Conservation (phyloP, 1,140 invertebrate genomes). For the Pseudomyrmex pallidus region DNA sequence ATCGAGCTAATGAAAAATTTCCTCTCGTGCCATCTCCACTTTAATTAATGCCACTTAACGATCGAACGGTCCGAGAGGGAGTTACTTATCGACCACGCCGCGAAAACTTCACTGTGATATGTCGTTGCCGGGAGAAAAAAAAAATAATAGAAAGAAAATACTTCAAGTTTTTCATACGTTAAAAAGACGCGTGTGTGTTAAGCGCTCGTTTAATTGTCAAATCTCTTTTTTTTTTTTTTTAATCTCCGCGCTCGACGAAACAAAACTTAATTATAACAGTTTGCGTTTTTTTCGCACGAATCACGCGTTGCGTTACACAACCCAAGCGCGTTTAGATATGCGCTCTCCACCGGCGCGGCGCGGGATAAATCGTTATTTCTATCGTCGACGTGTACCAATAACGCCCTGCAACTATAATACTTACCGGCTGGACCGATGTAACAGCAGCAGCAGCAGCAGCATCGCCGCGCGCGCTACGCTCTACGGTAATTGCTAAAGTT, state of each 20-base stretch:
- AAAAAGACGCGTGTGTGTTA: neutral
- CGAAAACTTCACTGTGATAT: neutral
- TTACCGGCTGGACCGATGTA: neutral
- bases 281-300: neutral
- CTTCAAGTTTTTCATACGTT: conserved; percentile 20
- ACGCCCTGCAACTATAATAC: conserved; percentile 32
- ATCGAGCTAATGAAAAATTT: conserved; percentile 27
- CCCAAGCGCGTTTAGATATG: neutral
- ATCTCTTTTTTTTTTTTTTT: conserved; percentile 32
- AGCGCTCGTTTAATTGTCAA: conserved; percentile 49
- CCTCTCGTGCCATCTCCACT: neutral
- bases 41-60: conserved; percentile 46
- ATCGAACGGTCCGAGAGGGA: conserved; percentile 6
- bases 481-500: conserved; percentile 73
- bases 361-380: conserved; percentile 60
- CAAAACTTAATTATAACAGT: conserved; percentile 58
- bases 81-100: conserved; percentile 23
- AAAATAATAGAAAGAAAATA: neutral
- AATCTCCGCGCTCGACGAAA: neutral
- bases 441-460: conserved; percentile 6
- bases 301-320: neutral
- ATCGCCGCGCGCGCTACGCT: conserved; percentile 19
- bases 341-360: neutral
- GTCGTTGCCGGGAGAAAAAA: neutral
- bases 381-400: conserved; percentile 54